Base-by-base conservation (phyloP, 1,140 invertebrate species). In the Cheumatopsyche charites region DNA sequence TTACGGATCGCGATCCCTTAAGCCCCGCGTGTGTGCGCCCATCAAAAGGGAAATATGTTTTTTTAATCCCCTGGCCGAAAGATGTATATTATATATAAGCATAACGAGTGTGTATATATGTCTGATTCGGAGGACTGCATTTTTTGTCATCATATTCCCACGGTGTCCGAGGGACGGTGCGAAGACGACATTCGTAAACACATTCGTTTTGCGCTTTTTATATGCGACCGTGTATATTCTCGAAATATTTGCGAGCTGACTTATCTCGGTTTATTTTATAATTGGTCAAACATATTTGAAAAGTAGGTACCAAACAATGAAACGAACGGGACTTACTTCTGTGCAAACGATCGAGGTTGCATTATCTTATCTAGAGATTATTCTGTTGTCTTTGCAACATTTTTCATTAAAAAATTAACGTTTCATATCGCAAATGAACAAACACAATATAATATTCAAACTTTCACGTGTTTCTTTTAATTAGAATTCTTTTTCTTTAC, bases 121-220 rank as follows among this genome's bases (percentile, higher is more conserved):
- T 58, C 19, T 17, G 21, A 26, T 49, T 13, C 41, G 36, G 65
- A 58, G 55, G 73, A 67, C 73, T 75, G 73, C 73, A 75, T 75
- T 75, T 75, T 75, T 75, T 75, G 73, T 75, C 73, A 72, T 72
- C 72, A 72, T 69, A 75, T 75, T 75, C 73, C 70, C 73, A 75
- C 73, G 73, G 67, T 75, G 73, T 62, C 41, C 19, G 41, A 11
- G 3, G n/a, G 1, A 19, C 36, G 29, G 13, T 11, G 62, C 29
- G 36, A 42, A 63, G 23, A 41, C 15, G 29, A 43, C 29, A 63
- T 63, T 63, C 62, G 29, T 63, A 58, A 21, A 58, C 17, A 26
- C n/a, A 17, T 17, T 21, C 52, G 52, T 23, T 58, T 58, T 17
- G 43, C 15, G 15, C 15, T 47, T 47, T 47, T n/a, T 21, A 58